These are phyloP conservation scores for Amphipyra berbera DNA, from an alignment of 2,888 invertebrate genomes.

Conservation along the genomic window DNA sequence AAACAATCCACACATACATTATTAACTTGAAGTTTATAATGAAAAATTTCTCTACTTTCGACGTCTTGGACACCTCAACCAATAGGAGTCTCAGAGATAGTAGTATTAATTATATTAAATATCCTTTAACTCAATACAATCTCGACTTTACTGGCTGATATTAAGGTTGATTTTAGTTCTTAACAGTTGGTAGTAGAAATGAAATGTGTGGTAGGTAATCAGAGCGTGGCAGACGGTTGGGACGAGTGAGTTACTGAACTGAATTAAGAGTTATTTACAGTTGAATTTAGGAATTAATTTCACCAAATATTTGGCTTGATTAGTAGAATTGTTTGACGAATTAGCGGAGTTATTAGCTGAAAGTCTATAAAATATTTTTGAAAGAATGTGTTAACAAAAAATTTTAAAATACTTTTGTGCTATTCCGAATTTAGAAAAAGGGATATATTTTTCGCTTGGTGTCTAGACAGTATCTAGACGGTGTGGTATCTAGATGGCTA, in stretches of 20 bases:
- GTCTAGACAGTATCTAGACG: no score
- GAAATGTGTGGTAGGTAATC: constrained; percentile 82
- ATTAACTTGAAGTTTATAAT: constrained; percentile 61
- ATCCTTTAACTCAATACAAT: constrained; percentile 63
- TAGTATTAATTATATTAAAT: constrained; percentile 77
- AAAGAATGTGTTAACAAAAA: no score
- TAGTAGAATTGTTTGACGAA: constrained; percentile 33
- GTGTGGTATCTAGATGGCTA: no score
- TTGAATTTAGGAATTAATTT: constrained; percentile 69
- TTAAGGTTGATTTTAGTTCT: constrained; percentile 34
- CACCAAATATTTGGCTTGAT: constrained; percentile 55
- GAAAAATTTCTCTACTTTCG: constrained; percentile 84
- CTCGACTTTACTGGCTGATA: constrained; percentile 34
- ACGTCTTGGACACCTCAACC: constrained; percentile 77
- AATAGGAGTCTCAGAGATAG: constrained; percentile 77
- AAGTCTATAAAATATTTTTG: not conserved
- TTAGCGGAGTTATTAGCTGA: constrained; percentile 4
- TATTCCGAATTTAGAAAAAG: no score
- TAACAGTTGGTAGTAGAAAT: constrained; percentile 76
- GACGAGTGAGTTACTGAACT: constrained; percentile 82
- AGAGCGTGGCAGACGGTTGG: constrained; percentile 83
- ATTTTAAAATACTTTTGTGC: no score
- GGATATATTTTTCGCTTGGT: no score
- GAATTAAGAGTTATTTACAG: constrained; percentile 83
- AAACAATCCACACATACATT: constrained; percentile 35